Conservation (phyloP, 2,797 vertebrate genomes). For the Lerista edwardsae region DNA sequence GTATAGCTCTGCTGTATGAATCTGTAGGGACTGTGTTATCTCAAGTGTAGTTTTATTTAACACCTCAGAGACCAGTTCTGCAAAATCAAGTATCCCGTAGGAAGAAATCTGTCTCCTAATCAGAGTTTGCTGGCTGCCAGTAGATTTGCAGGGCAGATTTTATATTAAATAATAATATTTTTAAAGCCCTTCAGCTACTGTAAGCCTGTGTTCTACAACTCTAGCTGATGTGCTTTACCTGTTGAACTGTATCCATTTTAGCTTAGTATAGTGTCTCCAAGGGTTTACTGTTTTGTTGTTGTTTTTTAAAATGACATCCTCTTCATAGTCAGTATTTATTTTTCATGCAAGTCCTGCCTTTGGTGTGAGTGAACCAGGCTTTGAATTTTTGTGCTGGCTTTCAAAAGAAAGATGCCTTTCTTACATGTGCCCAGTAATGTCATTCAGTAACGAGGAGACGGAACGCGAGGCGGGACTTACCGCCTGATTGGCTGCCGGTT, state of each 20-base stretch:
- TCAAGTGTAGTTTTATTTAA: constrained; percentile 61
- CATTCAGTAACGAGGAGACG: too few species aligned
- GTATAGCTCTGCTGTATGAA: constrained; percentile 39
- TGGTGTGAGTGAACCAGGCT: not conserved
- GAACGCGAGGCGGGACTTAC: too few species aligned
- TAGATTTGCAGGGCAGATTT: constrained; percentile 32
- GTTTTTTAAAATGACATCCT: constrained; percentile 19
- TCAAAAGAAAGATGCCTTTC: not conserved
- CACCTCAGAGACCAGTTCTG: constrained; percentile 61
- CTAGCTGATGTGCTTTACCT: not conserved
- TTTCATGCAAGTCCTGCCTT: constrained; percentile 21
- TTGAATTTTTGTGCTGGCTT: constrained; percentile 16
- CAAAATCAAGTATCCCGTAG: constrained; percentile 57
- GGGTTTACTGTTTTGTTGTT: constrained; percentile 10
- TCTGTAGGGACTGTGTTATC: constrained; percentile 67
- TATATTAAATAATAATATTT: not conserved
- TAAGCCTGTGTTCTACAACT: constrained; percentile 31
- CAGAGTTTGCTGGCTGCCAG: constrained; percentile 39
- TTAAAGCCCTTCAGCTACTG: constrained; percentile 15
- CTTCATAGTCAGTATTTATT: constrained; percentile 5
- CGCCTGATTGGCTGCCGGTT: too few species aligned
- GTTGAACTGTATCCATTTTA: constrained; percentile 36
- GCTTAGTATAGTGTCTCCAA: not conserved
- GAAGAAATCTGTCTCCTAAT: constrained; percentile 59
- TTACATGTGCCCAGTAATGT: too few species aligned